These are phyloP conservation scores for Cephus spinipes DNA, from an alignment of 2,888 invertebrate genomes.

Conservation along the genomic window DNA sequence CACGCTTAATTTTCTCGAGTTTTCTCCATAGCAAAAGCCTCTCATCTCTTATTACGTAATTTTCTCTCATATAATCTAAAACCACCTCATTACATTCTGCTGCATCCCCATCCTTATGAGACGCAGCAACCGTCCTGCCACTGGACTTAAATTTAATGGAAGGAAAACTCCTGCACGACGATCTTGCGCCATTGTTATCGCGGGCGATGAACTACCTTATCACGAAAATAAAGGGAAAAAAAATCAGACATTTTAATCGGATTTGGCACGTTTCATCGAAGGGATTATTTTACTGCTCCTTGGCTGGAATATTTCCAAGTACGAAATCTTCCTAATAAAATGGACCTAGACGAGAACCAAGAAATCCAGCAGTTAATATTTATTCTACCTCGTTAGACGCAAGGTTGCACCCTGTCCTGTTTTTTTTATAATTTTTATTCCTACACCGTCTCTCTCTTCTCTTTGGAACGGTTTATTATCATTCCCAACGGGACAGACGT, in stretches of 20 bases:
- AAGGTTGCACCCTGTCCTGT: neutral
- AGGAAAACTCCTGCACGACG: too few relatives aligned
- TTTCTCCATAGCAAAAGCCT: slow-evolving; percentile 23
- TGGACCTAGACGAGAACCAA: neutral
- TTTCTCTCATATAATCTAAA: slow-evolving; percentile 2
- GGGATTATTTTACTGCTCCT: neutral
- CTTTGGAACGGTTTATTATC: slow-evolving; percentile 34
- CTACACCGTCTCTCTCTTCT: neutral
- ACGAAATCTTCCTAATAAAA: neutral
- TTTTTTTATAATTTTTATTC: neutral
- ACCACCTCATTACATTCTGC: too few relatives aligned
- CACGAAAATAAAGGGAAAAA: neutral
- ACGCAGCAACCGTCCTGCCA: too few relatives aligned
- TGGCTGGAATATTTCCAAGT: neutral
- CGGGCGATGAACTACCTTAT: too few relatives aligned
- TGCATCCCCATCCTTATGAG: too few relatives aligned
- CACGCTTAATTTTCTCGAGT: slow-evolving; percentile 38
- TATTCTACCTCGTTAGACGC: neutral
- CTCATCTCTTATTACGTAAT: slow-evolving; percentile 26
- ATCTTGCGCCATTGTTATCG: too few relatives aligned
- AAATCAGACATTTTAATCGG: neutral
- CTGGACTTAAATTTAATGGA: too few relatives aligned
- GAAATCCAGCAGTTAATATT: neutral
- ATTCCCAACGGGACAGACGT: slow-evolving; percentile 24
- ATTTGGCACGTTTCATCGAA: neutral